Evolutionary conservation across 2,888 invertebrate genomes (phyloP).

Genomic region (Neoaliturus tenellus): DNA sequence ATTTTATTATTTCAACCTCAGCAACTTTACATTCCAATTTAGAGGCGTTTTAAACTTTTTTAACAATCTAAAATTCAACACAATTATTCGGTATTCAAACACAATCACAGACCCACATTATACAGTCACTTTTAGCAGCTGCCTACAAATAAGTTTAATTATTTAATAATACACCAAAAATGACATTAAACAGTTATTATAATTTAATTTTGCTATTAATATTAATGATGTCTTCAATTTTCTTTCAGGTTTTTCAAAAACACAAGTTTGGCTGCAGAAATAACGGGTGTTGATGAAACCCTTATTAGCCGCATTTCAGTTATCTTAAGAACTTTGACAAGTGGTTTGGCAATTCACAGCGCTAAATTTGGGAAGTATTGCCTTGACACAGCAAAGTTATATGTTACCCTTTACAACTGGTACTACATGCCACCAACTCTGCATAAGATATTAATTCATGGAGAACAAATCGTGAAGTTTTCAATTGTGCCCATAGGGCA

Average conservation of each 20-base stretch:
- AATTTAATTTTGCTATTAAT: too few species aligned
- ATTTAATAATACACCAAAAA: neutral
- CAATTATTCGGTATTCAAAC: too few species aligned
- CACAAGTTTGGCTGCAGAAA: neutral
- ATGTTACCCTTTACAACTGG: slow-evolving; percentile 1
- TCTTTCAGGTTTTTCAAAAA: neutral
- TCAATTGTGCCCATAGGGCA: slow-evolving; percentile 65
- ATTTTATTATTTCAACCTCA: neutral
- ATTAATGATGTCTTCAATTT: neutral
- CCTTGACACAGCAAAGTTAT: neutral
- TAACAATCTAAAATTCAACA: too few species aligned
- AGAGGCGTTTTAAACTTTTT: too few species aligned
- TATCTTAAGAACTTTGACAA: neutral
- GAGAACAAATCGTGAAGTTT: neutral
- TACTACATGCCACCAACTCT: slow-evolving; percentile 12
- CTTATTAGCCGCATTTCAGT: neutral
- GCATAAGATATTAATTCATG: slow-evolving; percentile 10
- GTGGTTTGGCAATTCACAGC: neutral
- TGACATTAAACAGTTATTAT: neutral
- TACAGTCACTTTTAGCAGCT: neutral
- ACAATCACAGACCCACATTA: too few species aligned
- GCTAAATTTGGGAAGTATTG: neutral
- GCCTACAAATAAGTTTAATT: too few species aligned
- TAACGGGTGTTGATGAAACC: neutral
- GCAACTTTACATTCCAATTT: too few species aligned